Evolutionary conservation across 2,113 vertebrate genomes (phyloP), one percentile per base, ranked within the genome.

Genomic region (Archilochus colubris): DNA sequence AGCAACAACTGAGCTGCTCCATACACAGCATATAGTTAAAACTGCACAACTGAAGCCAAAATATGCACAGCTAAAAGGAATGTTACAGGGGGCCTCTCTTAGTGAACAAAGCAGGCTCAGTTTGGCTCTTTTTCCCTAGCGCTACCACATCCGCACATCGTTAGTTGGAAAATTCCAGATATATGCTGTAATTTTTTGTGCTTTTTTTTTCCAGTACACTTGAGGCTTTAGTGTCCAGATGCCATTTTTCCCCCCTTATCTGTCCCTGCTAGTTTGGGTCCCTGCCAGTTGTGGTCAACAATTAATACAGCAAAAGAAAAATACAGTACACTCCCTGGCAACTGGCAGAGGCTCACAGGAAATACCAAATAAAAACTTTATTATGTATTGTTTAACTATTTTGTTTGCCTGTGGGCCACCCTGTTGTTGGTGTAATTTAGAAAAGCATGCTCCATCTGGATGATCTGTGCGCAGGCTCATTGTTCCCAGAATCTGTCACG

Each of bases 101-200:
- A 98, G 98, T 86, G 98, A 99, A 99, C 99, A 99, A 99, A 99
- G 99, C 99, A 98, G 98, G 99, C 99, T 99, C 99, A 99, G 99
- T 99, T 98, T 99, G 99, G 98, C 98, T 99, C 98, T 98, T 98
- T 98, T 98, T 98, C 98, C 98, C 98, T 97, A 97, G 98, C 96
- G 97, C 99, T 99, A 99, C 99, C 99, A 99, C 99, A 99, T 99
- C 99, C 99, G 98, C 98, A 99, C 98, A 99, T 99, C 99, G 98
- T 99, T 99, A 99, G 98, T 98, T 98, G 99, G 99, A 99, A 99
- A 99, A 99, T 99, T 99, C 99, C 99, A 99, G 98, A 99, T 99
- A 99, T 99, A 99, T 99, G 99, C 98, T 98, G 99, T 99, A 98
- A 99, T 99, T 99, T 99, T 98, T 98, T 98, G 97, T 97, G 97